Conservation (phyloP, 2,797 vertebrate species). For the Pipistrellus pygmaeus region DNA sequence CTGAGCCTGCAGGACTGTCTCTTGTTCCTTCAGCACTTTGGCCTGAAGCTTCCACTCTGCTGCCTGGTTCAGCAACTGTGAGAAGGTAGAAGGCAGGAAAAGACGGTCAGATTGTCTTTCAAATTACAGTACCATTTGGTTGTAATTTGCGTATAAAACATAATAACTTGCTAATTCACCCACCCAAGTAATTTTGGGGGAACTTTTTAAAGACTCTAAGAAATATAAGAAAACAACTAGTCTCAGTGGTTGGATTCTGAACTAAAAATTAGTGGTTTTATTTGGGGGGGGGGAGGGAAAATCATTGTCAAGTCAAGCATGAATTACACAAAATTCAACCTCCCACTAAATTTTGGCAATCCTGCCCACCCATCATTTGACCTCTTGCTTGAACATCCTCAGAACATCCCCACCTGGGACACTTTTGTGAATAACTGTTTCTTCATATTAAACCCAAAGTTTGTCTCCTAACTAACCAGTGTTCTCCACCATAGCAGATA, state of each 20-base stretch:
- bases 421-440: not conserved
- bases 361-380: not conserved
- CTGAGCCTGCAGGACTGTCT: slow-evolving; percentile 96
- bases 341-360: not conserved
- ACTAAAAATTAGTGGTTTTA: not conserved
- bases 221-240: not conserved
- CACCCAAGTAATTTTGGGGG: not conserved
- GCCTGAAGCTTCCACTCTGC: slow-evolving; percentile 98
- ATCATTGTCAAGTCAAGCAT: not conserved
- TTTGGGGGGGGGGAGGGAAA: not conserved
- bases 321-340: slow-evolving; percentile 10
- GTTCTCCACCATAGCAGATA: not conserved
- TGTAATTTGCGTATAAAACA: not conserved
- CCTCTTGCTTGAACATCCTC: not conserved
- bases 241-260: slow-evolving; percentile 34
- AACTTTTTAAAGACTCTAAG: slow-evolving; percentile 9
- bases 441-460: not conserved
- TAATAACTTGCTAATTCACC: not conserved
- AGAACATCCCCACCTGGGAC: not conserved
- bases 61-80: slow-evolving; percentile 96
- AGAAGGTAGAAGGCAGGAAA: slow-evolving; percentile 69
- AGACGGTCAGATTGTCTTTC: not conserved
- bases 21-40: slow-evolving; percentile 96
- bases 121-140: not conserved
- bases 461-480: not conserved